Conservation (phyloP, 2,797 vertebrate species). For the Callimico goeldii region DNA sequence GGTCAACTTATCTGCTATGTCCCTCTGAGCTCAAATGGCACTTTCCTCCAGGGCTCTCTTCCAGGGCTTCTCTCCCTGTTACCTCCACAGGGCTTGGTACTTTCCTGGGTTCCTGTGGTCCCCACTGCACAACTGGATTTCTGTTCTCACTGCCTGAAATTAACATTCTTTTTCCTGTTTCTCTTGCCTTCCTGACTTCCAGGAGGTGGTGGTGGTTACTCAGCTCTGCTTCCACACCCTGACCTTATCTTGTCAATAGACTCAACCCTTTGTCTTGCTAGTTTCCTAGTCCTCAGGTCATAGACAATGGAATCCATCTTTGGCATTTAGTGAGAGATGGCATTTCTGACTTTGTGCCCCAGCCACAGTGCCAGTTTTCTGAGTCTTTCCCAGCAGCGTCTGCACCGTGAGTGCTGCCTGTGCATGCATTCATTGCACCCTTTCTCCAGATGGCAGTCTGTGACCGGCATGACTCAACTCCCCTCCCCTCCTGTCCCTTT, state of each 20-base stretch:
- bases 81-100: neutral
- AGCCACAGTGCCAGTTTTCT: neutral
- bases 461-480: neutral
- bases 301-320: neutral
- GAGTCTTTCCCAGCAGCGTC: neutral
- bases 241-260: neutral
- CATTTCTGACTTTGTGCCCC: neutral
- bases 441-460: neutral
- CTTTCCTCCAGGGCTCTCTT: neutral
- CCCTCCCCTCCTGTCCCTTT: neutral
- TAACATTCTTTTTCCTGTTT: neutral
- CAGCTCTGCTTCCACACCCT: neutral
- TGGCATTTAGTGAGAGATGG: neutral
- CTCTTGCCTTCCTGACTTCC: neutral
- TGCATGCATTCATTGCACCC: accelerated
- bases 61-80: neutral
- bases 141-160: neutral
- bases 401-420: accelerated
- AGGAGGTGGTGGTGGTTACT: neutral
- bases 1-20: neutral
- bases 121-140: too few relatives aligned
- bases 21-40: neutral
- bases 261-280: neutral
- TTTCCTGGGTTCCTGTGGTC: neutral
- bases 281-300: too few relatives aligned